These are phyloP conservation scores for Saguinus imperator DNA, from an alignment of 2,113 vertebrate species.

Conservation along the genomic window DNA sequence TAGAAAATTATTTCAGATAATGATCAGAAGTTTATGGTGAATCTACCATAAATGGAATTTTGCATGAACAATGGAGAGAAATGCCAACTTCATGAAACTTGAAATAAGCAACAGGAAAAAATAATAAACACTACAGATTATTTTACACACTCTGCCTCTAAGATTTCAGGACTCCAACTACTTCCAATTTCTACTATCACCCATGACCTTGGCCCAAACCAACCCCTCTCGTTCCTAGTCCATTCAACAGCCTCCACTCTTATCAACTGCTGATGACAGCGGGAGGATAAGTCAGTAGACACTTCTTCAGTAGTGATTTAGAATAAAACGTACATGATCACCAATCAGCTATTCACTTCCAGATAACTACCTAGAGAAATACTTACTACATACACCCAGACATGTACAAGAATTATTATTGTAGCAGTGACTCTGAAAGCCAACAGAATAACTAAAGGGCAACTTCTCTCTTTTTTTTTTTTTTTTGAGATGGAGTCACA, in stretches of 20 bases:
- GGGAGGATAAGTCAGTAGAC: neutral
- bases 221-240: neutral
- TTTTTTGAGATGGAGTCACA: no score
- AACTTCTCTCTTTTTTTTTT: neutral
- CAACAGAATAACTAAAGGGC: neutral
- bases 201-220: neutral
- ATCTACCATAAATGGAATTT: neutral
- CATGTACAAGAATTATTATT: neutral
- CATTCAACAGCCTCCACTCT: neutral
- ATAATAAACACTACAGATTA: neutral
- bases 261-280: neutral
- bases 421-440: neutral
- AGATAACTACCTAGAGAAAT: neutral
- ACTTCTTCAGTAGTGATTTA: neutral
- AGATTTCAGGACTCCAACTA: neutral
- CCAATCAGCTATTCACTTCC: neutral
- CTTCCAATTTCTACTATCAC: neutral
- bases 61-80: neutral
- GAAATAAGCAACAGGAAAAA: neutral
- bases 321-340: neutral
- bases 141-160: neutral
- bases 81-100: neutral
- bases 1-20: conserved; percentile 26
- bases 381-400: neutral
- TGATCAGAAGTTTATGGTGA: neutral